phyloP scores from a whole-genome alignment of 2,113 vertebrate genomes.

The Oncorhynchus nerka region DNA sequence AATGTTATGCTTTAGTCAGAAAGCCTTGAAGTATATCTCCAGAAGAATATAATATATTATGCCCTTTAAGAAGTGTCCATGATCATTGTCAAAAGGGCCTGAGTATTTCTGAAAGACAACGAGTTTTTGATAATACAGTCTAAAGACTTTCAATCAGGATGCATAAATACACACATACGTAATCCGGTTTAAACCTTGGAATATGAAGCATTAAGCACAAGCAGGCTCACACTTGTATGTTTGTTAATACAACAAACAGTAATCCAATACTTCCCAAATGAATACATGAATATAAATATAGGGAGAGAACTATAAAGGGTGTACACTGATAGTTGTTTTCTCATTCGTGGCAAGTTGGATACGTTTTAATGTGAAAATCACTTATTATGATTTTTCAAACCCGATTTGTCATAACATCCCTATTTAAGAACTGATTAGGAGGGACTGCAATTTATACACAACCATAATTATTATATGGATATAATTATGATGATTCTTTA shows the following conservation, averaged over 20 bases:
- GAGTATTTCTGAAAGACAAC: background rate
- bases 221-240: background rate
- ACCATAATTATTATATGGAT: too few relatives aligned
- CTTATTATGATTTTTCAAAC: too few relatives aligned
- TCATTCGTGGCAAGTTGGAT: too few relatives aligned
- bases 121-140: background rate
- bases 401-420: too few relatives aligned
- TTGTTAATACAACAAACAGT: background rate
- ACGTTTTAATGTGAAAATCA: too few relatives aligned
- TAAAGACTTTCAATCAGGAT: background rate
- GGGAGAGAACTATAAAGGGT: background rate
- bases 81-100: background rate
- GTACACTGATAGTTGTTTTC: background rate
- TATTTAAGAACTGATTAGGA: too few relatives aligned
- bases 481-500: background rate
- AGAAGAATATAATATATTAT: background rate
- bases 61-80: too few relatives aligned
- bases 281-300: background rate
- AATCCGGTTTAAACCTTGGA: background rate
- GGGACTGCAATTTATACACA: too few relatives aligned
- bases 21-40: slow-evolving; percentile 27
- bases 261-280: background rate
- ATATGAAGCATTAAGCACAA: background rate
- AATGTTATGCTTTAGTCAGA: slow-evolving; percentile 12
- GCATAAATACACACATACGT: background rate